Evolutionary conservation across 2,797 vertebrate genomes (phyloP).

Genomic region (Perodicticus potto): DNA sequence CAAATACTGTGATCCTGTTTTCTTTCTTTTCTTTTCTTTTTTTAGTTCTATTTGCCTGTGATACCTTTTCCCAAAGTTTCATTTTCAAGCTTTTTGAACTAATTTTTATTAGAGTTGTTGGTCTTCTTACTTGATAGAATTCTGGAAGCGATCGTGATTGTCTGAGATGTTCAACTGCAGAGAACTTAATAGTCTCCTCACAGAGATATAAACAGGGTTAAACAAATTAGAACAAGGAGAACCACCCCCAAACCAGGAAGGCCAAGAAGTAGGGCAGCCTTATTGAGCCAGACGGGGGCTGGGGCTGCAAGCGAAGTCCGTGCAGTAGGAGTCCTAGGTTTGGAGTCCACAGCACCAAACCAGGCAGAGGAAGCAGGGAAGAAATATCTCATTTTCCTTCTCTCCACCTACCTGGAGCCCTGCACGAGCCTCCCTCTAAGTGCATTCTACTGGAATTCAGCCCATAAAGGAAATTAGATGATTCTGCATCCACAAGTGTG

Average conservation of each 20-base stretch:
- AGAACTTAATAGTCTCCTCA: neutral
- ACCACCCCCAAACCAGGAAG: neutral
- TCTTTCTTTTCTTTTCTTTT: neutral
- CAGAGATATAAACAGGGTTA: neutral
- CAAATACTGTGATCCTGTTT: neutral
- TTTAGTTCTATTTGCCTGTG: neutral
- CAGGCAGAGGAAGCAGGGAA: neutral
- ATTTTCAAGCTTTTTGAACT: conserved; percentile 36
- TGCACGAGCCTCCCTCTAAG: neutral
- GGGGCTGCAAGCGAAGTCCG: too few relatives aligned
- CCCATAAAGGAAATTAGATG: neutral
- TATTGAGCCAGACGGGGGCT: neutral
- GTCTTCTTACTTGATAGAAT: neutral
- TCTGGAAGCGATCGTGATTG: neutral
- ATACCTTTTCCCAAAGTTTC: neutral
- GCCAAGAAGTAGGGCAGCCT: neutral
- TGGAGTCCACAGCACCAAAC: neutral
- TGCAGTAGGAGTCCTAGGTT: too few relatives aligned
- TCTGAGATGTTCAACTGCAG: neutral
- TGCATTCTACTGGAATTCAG: neutral
- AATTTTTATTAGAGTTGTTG: neutral
- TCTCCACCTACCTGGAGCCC: neutral
- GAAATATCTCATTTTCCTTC: neutral
- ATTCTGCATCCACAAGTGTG: neutral
- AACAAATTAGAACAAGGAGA: neutral